Percentiles rank a stretch among this genome's conserved stretches.
Conservation (phyloP, 2,113 vertebrate genomes). For the Steatornis caripensis region DNA sequence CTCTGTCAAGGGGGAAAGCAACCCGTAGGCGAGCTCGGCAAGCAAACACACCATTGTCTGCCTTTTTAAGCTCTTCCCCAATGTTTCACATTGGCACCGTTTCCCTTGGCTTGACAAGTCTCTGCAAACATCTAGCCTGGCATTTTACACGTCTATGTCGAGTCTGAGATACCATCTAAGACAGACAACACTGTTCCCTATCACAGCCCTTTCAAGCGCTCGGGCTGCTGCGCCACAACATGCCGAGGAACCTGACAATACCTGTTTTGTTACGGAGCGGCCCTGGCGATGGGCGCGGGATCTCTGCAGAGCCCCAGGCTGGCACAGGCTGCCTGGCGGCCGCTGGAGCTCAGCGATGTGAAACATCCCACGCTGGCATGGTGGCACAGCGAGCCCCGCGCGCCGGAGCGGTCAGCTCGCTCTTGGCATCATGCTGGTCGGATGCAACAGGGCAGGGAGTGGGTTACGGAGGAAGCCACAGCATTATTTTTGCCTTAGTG, state of each 20-base stretch:
- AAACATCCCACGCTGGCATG: no score
- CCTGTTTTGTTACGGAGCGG: background rate
- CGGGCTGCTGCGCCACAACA: background rate
- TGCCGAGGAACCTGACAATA: background rate
- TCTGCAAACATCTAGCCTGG: slow-evolving; percentile 50
- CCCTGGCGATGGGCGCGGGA: fast-evolving
- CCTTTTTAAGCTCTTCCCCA: slow-evolving; percentile 28
- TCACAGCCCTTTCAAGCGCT: background rate
- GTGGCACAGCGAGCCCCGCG: no score
- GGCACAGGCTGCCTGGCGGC: background rate
- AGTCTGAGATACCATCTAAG: slow-evolving; percentile 54
- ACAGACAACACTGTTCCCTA: slow-evolving; percentile 29
- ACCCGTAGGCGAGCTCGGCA: background rate
- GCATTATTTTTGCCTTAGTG: background rate
- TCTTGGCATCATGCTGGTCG: fast-evolving
- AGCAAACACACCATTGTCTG: slow-evolving; percentile 30
- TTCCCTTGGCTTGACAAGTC: slow-evolving; percentile 52
- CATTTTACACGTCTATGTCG: slow-evolving; percentile 28
- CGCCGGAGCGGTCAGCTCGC: background rate
- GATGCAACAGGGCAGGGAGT: background rate
- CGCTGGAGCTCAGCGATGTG: background rate
- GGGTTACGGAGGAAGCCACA: background rate
- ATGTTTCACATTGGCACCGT: background rate
- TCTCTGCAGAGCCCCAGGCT: background rate
- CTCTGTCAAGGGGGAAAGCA: background rate